Evolutionary conservation across 2,888 invertebrate genomes (phyloP), one percentile per base, ranked within the genome.

Genomic region (Tuberolachnus salignus): DNA sequence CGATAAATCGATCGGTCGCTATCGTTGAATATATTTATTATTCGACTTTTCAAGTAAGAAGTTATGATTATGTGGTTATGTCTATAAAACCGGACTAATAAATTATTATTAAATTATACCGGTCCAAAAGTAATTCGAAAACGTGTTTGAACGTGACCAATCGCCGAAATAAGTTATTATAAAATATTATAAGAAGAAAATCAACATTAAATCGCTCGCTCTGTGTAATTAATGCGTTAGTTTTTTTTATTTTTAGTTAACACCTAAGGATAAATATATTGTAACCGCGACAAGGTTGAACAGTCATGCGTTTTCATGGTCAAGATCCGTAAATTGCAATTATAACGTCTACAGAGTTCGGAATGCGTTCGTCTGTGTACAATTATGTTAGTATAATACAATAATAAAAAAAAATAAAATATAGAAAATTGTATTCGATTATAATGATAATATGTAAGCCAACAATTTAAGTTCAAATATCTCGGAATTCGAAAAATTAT

Each of bases 311-410:
- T 49, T 66, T 74, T 69, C 75, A 78, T 78, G 75, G 75, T 49
- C 75, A 67, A 78, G 75, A 78, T 66, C 73, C 51, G 63, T 51
- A 49, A 51, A 73, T 73, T 63, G 63, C 61, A 42, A 51, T 21
- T 34, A 34, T 34, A 34, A 73, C 42, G 73, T 53, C 51, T 73
- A 63, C 49, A 59, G 3, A 23, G 19, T 19, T n/a, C 26, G 11
- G 13, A 14, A 16, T 16, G 21, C 14, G 8, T 46, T 10, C 44
- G 2, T 63, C 2, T 61, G 9, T 11, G n/a, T 14, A 21, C 16
- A 49, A 6, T 34, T 4, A 34, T 42, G 57, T 57, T 57, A 70
- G 23, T 61, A 26, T 69, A n/a, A 42, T 53, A 53, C 42, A 42
- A 42, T 16, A 42, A 67, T 42, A 16, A 19, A 19, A 19, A n/a